Evolutionary conservation across 2,888 invertebrate species (phyloP).

Genomic region (Empis livida): DNA sequence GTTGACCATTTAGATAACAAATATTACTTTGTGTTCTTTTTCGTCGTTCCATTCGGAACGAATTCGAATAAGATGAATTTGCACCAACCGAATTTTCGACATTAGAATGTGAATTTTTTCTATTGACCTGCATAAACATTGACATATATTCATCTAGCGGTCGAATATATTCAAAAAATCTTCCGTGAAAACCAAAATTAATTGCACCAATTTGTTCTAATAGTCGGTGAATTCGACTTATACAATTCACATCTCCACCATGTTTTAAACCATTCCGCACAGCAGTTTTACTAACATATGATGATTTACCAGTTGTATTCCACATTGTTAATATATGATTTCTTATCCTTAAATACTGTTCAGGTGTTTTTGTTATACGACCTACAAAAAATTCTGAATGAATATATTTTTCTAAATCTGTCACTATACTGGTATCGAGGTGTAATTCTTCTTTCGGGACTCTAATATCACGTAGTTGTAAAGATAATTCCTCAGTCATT

Average conservation of each 20-base stretch:
- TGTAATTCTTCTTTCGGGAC: slow-evolving; percentile 36
- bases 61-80: not conserved
- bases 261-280: slow-evolving; percentile 43
- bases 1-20: not conserved
- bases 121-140: slow-evolving; percentile 7
- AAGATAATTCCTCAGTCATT: slow-evolving; percentile 13
- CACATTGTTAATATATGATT: slow-evolving; percentile 45
- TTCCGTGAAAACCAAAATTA: slow-evolving; percentile 45
- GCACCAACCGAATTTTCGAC: not conserved
- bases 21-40: slow-evolving; percentile 4
- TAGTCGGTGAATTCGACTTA: slow-evolving; percentile 45
- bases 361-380: slow-evolving; percentile 41
- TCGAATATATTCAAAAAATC: slow-evolving; percentile 19
- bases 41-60: slow-evolving; percentile 5
- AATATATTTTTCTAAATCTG: slow-evolving; percentile 41
- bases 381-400: slow-evolving; percentile 45
- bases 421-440: slow-evolving; percentile 32
- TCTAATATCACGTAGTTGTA: slow-evolving; percentile 27
- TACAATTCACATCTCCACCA: slow-evolving; percentile 49
- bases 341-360: slow-evolving; percentile 44
- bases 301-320: slow-evolving; percentile 24
- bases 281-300: slow-evolving; percentile 45
- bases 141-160: slow-evolving; percentile 13
- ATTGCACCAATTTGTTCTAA: slow-evolving; percentile 49
- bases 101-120: not conserved